These are phyloP conservation scores for Myotis myotis DNA, from an alignment of 2,797 vertebrate species.

Conservation along the genomic window DNA sequence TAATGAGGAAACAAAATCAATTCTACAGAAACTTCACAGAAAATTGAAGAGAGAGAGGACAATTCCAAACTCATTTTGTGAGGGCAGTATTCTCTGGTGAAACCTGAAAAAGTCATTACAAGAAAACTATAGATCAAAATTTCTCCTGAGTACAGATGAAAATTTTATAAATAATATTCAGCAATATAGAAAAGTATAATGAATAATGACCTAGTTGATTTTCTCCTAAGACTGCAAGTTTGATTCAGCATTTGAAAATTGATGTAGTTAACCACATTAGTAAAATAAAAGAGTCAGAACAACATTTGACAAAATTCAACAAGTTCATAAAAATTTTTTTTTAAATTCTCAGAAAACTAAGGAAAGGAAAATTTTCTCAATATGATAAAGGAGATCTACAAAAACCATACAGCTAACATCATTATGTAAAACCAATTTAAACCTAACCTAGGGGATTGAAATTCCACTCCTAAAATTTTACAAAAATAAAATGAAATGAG, in stretches of 20 bases:
- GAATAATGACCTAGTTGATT: not conserved
- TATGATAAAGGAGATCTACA: not conserved
- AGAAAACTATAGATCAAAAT: not conserved
- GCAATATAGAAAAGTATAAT: not conserved
- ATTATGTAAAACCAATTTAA: not conserved
- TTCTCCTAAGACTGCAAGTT: not conserved
- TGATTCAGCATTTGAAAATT: not conserved
- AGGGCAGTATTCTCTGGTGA: not conserved
- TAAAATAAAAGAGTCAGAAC: not conserved
- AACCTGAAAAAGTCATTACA: not conserved
- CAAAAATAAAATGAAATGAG: not conserved
- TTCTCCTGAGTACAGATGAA: not conserved
- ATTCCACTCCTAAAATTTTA: not conserved
- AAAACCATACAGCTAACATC: not conserved
- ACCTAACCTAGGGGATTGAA: not conserved
- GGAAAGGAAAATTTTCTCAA: not conserved
- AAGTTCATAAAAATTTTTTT: not conserved
- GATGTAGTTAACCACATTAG: not conserved
- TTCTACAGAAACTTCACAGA: not conserved
- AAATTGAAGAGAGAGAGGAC: not conserved
- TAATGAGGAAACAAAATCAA: not conserved
- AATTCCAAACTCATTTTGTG: not conserved
- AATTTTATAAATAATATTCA: not conserved
- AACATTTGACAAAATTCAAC: not conserved
- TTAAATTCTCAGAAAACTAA: not conserved